Conservation (phyloP, 2,888 invertebrate genomes). For the Balanococcus diminutus region DNA sequence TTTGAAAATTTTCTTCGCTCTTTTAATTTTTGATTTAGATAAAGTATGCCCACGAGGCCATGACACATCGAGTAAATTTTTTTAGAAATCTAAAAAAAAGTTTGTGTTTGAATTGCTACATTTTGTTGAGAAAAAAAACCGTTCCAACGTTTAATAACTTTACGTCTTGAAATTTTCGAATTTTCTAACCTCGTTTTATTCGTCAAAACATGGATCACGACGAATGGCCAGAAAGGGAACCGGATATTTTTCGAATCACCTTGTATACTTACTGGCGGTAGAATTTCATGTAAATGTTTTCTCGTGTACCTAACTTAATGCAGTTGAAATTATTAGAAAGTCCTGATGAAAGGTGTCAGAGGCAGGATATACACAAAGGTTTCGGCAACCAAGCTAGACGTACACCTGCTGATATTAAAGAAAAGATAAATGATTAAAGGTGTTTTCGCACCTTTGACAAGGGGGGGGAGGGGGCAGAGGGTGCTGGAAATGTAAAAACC, state of each 20-base stretch:
- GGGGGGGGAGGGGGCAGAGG: neutral
- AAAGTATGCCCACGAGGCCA: too few relatives aligned
- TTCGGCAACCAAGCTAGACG: neutral
- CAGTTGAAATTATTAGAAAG: neutral
- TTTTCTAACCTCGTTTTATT: neutral
- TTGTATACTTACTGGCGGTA: neutral
- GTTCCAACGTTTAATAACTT: too few relatives aligned
- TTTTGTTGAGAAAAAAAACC: too few relatives aligned
- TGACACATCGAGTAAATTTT: too few relatives aligned
- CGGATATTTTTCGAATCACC: neutral
- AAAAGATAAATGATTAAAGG: conserved; percentile 40
- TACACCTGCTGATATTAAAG: conserved; percentile 28
- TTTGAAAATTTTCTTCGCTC: too few relatives aligned
- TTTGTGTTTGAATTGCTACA: too few relatives aligned
- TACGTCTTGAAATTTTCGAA: too few relatives aligned
- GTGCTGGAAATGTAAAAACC: neutral
- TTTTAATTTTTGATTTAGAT: too few relatives aligned
- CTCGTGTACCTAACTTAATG: neutral
- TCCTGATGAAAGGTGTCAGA: neutral
- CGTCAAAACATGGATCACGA: too few relatives aligned
- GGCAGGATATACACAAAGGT: neutral
- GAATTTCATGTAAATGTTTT: neutral
- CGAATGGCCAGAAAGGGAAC: neutral
- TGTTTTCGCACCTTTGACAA: neutral
- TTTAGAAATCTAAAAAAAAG: too few relatives aligned